Conservation (phyloP, 2,797 vertebrate genomes). For the Danio jaintianensis region DNA sequence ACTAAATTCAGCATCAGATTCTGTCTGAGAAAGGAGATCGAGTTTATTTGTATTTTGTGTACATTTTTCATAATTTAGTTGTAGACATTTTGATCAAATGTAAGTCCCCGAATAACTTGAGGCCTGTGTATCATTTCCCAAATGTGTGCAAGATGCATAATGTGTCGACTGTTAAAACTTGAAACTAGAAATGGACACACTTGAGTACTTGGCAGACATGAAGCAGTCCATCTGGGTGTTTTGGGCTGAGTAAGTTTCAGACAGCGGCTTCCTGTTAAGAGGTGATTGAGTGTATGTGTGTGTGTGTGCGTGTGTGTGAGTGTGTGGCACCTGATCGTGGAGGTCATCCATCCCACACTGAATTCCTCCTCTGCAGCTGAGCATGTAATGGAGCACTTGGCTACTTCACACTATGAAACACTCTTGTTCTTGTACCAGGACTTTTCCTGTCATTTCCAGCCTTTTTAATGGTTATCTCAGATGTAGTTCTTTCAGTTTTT, state of each 20-base stretch:
- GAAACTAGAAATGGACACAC: background rate
- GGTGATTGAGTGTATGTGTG: too few species aligned
- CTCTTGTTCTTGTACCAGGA: background rate
- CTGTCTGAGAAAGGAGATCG: background rate
- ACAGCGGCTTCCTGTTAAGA: conserved; percentile 20
- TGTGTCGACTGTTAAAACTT: background rate
- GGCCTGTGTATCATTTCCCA: too few species aligned
- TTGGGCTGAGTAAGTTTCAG: conserved; percentile 13
- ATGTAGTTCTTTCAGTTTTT: background rate
- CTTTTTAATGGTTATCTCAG: background rate
- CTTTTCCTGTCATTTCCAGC: conserved; percentile 8
- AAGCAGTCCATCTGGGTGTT: conserved; percentile 1
- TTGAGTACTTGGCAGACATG: background rate
- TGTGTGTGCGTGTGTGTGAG: conserved; percentile 17
- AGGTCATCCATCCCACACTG: conserved; percentile 68
- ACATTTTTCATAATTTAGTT: too few species aligned
- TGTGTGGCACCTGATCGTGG: conserved; percentile 37
- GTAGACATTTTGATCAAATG: too few species aligned
- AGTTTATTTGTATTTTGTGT: too few species aligned
- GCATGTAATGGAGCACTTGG: conserved; percentile 74
- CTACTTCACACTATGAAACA: conserved; percentile 27
- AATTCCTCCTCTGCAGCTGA: conserved; percentile 73
- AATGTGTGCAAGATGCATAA: background rate
- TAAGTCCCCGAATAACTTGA: too few species aligned
- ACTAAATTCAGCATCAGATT: background rate